A percentile compares a stretch with the other conserved stretches of the same genome.
phyloP scores from a whole-genome alignment of 2,888 invertebrate genomes.

The Thymelicus sylvestris region DNA sequence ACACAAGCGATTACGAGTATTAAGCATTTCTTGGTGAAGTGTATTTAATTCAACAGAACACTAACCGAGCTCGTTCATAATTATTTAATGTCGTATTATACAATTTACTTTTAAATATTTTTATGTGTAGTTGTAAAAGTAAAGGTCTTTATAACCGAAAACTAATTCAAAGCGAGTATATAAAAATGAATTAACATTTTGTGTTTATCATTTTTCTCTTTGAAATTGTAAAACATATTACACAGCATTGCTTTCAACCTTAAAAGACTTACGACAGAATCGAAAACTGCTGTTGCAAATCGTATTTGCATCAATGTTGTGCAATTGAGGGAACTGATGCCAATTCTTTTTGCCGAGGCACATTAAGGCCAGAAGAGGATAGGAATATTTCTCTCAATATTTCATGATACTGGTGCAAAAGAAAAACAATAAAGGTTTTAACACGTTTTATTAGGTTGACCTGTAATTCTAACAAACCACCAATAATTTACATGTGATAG shows the following conservation, averaged over 20 bases:
- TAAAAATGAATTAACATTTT: not conserved
- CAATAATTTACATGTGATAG: no score
- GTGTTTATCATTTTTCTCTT: not conserved
- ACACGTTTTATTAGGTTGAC: no score
- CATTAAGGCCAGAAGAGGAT: not conserved
- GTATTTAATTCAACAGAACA: no score
- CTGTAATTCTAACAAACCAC: no score
- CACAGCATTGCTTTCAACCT: slow-evolving; percentile 11
- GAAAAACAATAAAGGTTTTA: not conserved
- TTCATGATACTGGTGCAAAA: not conserved
- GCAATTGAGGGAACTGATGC: slow-evolving; percentile 5
- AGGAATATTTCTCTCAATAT: not conserved
- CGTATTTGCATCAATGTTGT: slow-evolving; percentile 15
- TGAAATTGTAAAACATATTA: slow-evolving; percentile 8
- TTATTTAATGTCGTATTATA: no score
- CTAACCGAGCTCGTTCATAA: no score
- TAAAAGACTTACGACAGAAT: not conserved
- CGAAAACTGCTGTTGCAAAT: slow-evolving; percentile 9
- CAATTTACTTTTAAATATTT: no score
- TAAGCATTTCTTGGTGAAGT: no score
- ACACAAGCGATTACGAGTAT: no score
- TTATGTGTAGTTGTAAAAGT: not conserved
- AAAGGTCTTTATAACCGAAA: not conserved
- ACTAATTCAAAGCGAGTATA: not conserved
- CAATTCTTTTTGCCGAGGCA: not conserved